A percentile compares a stretch with the other conserved stretches of the same genome.
Evolutionary conservation across 2,888 invertebrate genomes (phyloP).

Genomic region (Halictus ligatus): DNA sequence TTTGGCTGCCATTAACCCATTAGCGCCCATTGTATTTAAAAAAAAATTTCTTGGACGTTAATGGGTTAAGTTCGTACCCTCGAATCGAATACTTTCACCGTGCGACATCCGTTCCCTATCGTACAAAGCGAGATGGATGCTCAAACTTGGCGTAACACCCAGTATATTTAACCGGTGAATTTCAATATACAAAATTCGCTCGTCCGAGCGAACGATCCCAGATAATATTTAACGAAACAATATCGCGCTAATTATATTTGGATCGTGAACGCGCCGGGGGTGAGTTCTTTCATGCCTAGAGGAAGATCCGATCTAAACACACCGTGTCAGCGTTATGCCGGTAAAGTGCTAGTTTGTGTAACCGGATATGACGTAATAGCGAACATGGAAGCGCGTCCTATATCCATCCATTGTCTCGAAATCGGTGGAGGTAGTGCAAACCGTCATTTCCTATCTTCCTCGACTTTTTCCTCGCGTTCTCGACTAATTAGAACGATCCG

Average conservation of each 20-base stretch:
- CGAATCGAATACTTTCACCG: too few relatives aligned
- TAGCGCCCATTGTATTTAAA: too few relatives aligned
- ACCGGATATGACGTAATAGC: constrained; percentile 81
- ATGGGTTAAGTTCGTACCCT: too few relatives aligned
- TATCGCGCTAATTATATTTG: constrained; percentile 38
- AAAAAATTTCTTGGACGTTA: too few relatives aligned
- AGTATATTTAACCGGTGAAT: neutral
- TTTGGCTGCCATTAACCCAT: too few relatives aligned
- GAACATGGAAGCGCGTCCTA: constrained; percentile 69
- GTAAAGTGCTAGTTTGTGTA: constrained; percentile 83
- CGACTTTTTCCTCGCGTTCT: constrained; percentile 6
- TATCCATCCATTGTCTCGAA: constrained; percentile 67
- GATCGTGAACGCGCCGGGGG: constrained; percentile 42
- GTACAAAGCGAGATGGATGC: too few relatives aligned
- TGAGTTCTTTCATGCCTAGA: constrained; percentile 58
- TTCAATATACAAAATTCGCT: neutral
- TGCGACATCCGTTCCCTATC: too few relatives aligned
- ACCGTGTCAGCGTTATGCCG: constrained; percentile 73
- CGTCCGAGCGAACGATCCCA: neutral
- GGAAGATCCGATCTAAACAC: constrained; percentile 66
- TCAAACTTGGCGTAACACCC: neutral
- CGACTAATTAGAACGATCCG: constrained; percentile 17
- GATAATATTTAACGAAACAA: constrained; percentile 25
- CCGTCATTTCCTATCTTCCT: constrained; percentile 58
- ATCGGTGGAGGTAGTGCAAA: constrained; percentile 57